Conservation (phyloP, 2,888 invertebrate genomes). For the Copidosoma aretas region DNA sequence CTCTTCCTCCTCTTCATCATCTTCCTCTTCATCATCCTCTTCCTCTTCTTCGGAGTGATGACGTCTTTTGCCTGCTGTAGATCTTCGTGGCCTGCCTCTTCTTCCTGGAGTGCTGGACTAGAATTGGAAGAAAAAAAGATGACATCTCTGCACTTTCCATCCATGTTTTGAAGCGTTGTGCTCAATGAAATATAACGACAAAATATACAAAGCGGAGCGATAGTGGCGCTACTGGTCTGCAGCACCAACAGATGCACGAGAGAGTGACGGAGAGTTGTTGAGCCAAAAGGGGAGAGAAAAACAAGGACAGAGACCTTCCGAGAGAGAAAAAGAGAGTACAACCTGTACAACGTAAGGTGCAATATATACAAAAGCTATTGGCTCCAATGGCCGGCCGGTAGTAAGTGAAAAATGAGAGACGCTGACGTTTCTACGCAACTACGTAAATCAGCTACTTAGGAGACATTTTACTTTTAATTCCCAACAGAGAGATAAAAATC, state of each 20-base stretch:
- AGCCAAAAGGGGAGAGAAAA: not conserved
- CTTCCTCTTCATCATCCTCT: slow-evolving; percentile 56
- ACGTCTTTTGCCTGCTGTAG: slow-evolving; percentile 55
- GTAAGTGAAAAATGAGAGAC: slow-evolving; percentile 18
- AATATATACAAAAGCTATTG: slow-evolving; percentile 32
- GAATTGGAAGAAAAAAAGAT: not conserved
- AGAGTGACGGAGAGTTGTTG: too few species aligned
- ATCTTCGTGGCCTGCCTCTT: slow-evolving; percentile 55
- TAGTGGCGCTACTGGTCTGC: not conserved
- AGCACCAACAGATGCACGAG: not conserved
- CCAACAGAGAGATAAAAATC: too few species aligned
- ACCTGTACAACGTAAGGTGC: slow-evolving; percentile 10
- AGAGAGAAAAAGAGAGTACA: slow-evolving; percentile 5
- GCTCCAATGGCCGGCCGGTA: slow-evolving; percentile 57
- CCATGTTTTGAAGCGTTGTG: too few species aligned
- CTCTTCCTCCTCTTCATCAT: slow-evolving; percentile 57
- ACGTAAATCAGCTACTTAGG: too few species aligned
- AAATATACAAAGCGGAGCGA: not conserved
- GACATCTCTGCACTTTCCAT: not conserved
- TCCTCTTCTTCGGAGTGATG: slow-evolving; percentile 60
- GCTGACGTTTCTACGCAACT: too few species aligned
- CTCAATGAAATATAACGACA: not conserved
- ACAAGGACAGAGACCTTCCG: not conserved
- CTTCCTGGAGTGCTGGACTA: not conserved
- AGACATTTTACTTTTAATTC: too few species aligned